Evolutionary conservation across 2,797 vertebrate species (phyloP).

Genomic region (Dipus sagitta): DNA sequence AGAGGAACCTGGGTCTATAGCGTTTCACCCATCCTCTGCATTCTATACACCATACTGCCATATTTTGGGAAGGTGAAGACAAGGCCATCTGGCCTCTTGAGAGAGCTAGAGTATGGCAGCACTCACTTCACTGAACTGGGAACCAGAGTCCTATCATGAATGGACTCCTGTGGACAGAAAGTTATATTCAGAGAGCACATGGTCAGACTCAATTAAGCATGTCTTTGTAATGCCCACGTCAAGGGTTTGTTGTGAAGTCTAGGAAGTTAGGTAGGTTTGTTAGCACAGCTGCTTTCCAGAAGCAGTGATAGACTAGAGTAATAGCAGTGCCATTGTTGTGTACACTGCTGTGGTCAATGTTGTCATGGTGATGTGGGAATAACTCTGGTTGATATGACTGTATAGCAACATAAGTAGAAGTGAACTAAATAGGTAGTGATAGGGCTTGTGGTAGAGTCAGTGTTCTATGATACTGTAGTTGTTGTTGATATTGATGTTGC

Average conservation of each 20-base stretch:
- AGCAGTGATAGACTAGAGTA: too few relatives aligned
- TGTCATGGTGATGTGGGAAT: background rate
- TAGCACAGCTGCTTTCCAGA: background rate
- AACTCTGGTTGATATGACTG: rapidly evolving
- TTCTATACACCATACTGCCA: background rate
- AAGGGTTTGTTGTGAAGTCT: background rate
- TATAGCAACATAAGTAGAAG: background rate
- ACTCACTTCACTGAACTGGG: background rate
- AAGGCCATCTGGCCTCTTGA: rapidly evolving
- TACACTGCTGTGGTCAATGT: too few relatives aligned
- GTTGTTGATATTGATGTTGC: background rate
- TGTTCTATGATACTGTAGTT: background rate
- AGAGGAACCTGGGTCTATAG: background rate
- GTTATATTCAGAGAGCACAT: background rate
- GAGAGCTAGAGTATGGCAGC: background rate
- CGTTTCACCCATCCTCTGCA: background rate
- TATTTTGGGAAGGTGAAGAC: background rate
- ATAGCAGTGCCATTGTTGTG: rapidly evolving
- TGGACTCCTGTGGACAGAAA: background rate
- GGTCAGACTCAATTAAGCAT: background rate
- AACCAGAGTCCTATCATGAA: background rate
- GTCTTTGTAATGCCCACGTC: background rate
- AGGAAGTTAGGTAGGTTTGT: background rate
- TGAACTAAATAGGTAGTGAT: too few relatives aligned
- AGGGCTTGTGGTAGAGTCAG: background rate